Evolutionary conservation across 2,113 vertebrate species (phyloP).

Genomic region (Cryptotis parvus): DNA sequence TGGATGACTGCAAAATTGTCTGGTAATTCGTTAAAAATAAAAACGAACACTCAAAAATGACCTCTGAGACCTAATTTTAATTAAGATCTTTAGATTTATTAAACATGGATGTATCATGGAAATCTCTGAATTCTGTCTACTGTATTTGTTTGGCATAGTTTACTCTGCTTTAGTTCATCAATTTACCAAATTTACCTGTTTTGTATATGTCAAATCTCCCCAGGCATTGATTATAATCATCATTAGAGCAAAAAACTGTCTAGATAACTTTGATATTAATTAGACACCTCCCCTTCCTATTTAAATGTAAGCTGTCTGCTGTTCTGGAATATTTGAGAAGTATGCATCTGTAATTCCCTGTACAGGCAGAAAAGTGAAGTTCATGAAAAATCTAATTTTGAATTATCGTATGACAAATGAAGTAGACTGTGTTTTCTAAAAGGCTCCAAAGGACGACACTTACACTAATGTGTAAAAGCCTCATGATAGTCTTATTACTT

Average conservation of each 20-base stretch:
- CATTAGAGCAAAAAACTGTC: constrained; percentile 77
- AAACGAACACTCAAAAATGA: constrained; percentile 12
- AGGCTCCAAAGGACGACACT: background rate
- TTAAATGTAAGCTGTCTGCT: constrained; percentile 81
- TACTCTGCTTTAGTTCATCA: constrained; percentile 62
- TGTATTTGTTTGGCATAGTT: constrained; percentile 63
- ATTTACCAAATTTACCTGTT: background rate
- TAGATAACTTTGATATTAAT: constrained; percentile 82
- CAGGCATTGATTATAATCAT: constrained; percentile 57
- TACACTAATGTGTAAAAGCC: background rate
- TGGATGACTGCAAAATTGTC: background rate
- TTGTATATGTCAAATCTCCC: constrained; percentile 62
- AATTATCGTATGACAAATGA: constrained; percentile 47
- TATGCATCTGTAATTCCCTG: constrained; percentile 77
- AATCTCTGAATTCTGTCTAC: constrained; percentile 55
- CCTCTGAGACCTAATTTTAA: constrained; percentile 49
- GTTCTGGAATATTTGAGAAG: constrained; percentile 74
- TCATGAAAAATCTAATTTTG: constrained; percentile 56
- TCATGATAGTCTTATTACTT: background rate
- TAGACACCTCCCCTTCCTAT: constrained; percentile 84
- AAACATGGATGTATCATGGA: constrained; percentile 55
- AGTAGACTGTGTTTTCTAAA: background rate
- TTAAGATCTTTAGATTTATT: constrained; percentile 37
- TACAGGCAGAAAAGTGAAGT: constrained; percentile 11
- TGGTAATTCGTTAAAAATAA: background rate